Conservation (phyloP, 1,140 invertebrate genomes). For the Penaeus japonicus region DNA sequence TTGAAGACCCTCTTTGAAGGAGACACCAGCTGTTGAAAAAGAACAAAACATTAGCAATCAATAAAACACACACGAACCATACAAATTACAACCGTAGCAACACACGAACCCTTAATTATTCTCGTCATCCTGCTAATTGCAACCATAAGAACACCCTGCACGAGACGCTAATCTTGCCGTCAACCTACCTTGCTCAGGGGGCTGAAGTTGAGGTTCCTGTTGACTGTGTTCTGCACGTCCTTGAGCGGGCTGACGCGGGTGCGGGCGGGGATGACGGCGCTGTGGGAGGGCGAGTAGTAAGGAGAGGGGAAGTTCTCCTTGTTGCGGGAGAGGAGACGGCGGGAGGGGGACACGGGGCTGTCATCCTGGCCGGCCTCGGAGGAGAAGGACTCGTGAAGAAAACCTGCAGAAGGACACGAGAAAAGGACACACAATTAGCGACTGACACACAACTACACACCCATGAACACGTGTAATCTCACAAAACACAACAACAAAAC, state of each 20-base stretch:
- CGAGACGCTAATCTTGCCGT: not conserved
- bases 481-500: no score
- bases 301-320: slow-evolving; percentile 48
- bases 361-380: slow-evolving; percentile 2
- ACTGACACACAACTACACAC: no score
- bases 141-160: not conserved
- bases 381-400: not conserved
- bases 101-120: no score
- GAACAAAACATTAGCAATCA: not conserved
- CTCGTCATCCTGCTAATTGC: no score
- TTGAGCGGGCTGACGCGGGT: slow-evolving; percentile 28
- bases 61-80: no score
- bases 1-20: slow-evolving; percentile 34
- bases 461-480: no score
- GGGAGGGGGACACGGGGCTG: slow-evolving; percentile 16
- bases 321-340: slow-evolving; percentile 14
- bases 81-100: no score
- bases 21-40: slow-evolving; percentile 33
- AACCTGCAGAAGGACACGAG: not conserved
- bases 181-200: slow-evolving; percentile 33
- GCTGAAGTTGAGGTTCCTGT: slow-evolving; percentile 47
- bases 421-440: no score
- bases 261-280: not conserved
- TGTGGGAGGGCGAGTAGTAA: slow-evolving; percentile 34
- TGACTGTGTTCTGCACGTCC: slow-evolving; percentile 50